These are phyloP conservation scores for Pristis pectinata DNA, from an alignment of 2,797 vertebrate species.

Conservation along the genomic window DNA sequence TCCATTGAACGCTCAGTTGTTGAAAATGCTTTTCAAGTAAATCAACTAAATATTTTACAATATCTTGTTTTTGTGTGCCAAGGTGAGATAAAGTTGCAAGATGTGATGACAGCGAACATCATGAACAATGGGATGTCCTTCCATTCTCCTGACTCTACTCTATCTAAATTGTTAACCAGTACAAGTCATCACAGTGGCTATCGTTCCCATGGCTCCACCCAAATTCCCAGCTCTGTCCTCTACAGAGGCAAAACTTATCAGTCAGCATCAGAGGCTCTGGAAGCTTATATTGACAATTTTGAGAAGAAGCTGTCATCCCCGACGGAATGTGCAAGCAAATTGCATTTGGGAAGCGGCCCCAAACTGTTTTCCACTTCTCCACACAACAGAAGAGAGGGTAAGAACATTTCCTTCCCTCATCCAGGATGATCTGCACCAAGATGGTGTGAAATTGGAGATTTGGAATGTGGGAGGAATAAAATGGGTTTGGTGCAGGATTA, in stretches of 20 bases:
- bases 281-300: constrained; percentile 81
- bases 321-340: not conserved
- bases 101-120: constrained; percentile 49
- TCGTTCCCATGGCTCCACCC: constrained; percentile 39
- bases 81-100: constrained; percentile 39
- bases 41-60: not conserved
- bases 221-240: constrained; percentile 48
- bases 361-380: not conserved
- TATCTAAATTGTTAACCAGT: constrained; percentile 66
- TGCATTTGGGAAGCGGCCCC: not conserved
- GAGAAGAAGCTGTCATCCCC: constrained; percentile 52
- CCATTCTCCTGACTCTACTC: constrained; percentile 64
- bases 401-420: not conserved
- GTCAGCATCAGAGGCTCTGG: constrained; percentile 72
- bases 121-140: constrained; percentile 48
- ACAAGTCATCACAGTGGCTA: constrained; percentile 53
- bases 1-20: not conserved
- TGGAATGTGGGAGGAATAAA: too few relatives aligned
- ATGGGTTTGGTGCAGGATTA: too few relatives aligned
- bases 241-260: constrained; percentile 68
- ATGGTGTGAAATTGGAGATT: not conserved
- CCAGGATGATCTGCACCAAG: not conserved
- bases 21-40: constrained; percentile 12
- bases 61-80: constrained; percentile 40
- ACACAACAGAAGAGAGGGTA: not conserved